Evolutionary conservation across 2,888 invertebrate genomes (phyloP).

Genomic region (Myopa tessellatipennis): DNA sequence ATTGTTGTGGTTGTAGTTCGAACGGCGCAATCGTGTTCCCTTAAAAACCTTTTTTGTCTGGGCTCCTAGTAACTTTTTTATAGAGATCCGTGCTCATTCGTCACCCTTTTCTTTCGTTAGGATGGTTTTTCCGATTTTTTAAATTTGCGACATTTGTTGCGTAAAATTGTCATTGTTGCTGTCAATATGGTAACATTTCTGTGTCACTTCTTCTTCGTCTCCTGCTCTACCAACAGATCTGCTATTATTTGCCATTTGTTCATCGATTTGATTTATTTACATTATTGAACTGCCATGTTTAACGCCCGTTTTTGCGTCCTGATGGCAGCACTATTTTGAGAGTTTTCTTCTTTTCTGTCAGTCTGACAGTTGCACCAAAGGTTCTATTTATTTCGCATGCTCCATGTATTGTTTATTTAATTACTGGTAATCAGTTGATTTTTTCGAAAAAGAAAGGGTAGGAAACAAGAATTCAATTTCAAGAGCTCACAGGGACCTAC

Average conservation of each 20-base stretch:
- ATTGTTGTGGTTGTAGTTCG: not conserved
- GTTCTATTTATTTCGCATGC: not conserved
- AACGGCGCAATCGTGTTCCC: not conserved
- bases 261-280: constrained; percentile 29
- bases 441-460: no score
- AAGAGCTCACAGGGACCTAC: no score
- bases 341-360: not conserved
- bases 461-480: no score
- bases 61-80: not conserved
- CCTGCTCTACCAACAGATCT: not conserved
- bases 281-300: constrained; percentile 27
- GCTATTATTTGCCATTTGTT: constrained; percentile 14
- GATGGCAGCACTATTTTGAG: not conserved
- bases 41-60: not conserved
- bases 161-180: constrained; percentile 43
- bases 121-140: not conserved
- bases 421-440: no score
- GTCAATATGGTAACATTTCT: constrained; percentile 36
- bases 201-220: constrained; percentile 3
- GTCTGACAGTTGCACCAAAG: not conserved
- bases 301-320: not conserved
- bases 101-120: constrained; percentile 19
- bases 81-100: not conserved
- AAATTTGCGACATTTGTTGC: constrained; percentile 50
- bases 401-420: not conserved